Evolutionary conservation across 2,113 vertebrate genomes (phyloP).

Genomic region (Anas platyrhynchos): DNA sequence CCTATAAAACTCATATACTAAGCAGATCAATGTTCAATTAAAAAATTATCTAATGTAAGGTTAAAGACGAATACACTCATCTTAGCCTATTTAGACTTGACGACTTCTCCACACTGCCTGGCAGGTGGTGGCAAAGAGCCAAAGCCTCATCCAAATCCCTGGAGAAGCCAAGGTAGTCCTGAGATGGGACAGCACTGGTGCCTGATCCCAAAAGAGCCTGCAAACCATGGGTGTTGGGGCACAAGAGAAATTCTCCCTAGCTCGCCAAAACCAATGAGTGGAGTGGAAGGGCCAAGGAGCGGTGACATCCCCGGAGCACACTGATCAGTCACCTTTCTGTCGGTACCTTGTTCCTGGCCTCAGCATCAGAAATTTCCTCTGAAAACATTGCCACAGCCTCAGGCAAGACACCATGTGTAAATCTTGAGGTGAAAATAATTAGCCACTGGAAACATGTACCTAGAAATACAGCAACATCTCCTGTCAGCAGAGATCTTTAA

Average conservation of each 20-base stretch:
- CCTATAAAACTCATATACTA: not conserved
- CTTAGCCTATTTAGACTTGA: rapidly evolving
- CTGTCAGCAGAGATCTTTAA: not conserved
- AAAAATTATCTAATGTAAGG: not conserved
- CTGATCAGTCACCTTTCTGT: not conserved
- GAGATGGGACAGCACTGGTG: too few species aligned
- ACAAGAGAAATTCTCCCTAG: not conserved
- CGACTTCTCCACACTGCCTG: not conserved
- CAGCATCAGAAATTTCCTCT: not conserved
- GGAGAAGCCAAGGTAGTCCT: not conserved
- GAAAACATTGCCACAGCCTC: not conserved
- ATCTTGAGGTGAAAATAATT: not conserved
- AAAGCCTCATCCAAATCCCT: not conserved
- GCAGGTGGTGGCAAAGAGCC: not conserved
- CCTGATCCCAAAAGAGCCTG: too few species aligned
- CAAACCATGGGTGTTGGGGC: not conserved
- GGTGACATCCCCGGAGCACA: not conserved
- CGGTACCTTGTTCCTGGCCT: not conserved
- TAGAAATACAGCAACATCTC: not conserved
- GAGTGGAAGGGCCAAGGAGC: not conserved
- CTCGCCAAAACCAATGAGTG: not conserved
- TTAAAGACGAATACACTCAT: not conserved
- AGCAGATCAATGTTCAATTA: not conserved
- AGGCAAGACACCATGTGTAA: not conserved
- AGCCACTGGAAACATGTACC: not conserved